Conservation (phyloP, 1,140 invertebrate species). For the Centruroides vittatus region DNA sequence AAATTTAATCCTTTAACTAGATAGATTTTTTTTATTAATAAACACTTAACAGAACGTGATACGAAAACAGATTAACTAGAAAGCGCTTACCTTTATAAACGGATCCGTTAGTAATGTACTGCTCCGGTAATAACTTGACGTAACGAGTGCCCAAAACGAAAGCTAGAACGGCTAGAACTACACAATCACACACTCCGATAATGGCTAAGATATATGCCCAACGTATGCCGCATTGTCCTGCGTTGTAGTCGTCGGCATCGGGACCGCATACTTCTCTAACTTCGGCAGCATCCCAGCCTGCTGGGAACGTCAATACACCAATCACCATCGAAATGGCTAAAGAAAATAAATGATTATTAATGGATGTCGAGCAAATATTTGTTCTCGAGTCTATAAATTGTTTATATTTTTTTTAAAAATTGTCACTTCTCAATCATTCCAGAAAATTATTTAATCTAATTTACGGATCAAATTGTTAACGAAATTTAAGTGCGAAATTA, state of each 20-base stretch:
- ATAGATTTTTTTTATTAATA: not conserved
- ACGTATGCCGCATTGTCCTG: slow-evolving; percentile 69
- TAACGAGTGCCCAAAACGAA: slow-evolving; percentile 85
- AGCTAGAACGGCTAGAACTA: slow-evolving; percentile 73
- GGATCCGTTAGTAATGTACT: slow-evolving; percentile 41
- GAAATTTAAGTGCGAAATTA: no score
- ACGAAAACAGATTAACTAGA: not conserved
- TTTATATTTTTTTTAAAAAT: no score
- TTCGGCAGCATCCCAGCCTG: slow-evolving; percentile 71
- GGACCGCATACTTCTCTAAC: slow-evolving; percentile 76
- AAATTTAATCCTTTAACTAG: not conserved
- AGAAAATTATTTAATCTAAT: no score
- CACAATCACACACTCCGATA: slow-evolving; percentile 78
- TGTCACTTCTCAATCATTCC: no score
- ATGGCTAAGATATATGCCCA: slow-evolving; percentile 92
- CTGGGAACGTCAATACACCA: slow-evolving; percentile 77
- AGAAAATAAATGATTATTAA: not conserved
- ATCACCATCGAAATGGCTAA: slow-evolving; percentile 66
- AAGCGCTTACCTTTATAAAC: slow-evolving; percentile 38
- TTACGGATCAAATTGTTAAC: no score
- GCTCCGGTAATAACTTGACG: slow-evolving; percentile 65
- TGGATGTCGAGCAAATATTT: no score
- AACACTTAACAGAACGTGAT: not conserved
- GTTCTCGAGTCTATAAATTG: no score
- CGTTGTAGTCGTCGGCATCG: slow-evolving; percentile 53